Percentiles rank a stretch among this genome's conserved stretches.
These are phyloP conservation scores for Tilapia sparmanii DNA, from an alignment of 2,113 vertebrate species.

Conservation along the genomic window DNA sequence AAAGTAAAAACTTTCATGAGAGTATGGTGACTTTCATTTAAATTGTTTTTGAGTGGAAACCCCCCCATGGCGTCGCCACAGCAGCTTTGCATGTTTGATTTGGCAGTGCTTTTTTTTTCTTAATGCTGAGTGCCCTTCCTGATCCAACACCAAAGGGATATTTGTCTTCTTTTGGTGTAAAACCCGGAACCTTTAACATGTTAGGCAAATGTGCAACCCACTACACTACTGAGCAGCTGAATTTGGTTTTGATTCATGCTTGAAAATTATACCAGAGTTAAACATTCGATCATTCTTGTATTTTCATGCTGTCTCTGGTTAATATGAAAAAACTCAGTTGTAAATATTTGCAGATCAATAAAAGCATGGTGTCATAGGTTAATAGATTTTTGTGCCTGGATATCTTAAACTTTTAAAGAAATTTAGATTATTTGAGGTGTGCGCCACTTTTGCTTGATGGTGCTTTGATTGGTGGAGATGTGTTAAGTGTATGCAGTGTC, in stretches of 20 bases:
- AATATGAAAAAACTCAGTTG: background rate
- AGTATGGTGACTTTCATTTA: background rate
- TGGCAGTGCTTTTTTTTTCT: background rate
- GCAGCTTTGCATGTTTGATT: background rate
- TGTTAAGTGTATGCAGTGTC: too few relatives aligned
- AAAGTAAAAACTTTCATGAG: background rate
- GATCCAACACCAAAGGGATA: background rate
- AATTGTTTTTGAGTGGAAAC: background rate
- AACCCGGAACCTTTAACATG: background rate
- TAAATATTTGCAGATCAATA: background rate
- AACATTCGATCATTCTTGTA: background rate
- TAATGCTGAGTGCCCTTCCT: background rate
- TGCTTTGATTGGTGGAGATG: background rate
- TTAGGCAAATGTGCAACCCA: background rate
- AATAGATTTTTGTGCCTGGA: background rate
- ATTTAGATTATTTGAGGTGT: background rate
- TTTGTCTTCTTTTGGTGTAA: background rate
- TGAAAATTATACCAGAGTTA: background rate
- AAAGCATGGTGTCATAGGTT: background rate
- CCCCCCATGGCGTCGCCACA: accelerated
- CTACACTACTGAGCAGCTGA: background rate
- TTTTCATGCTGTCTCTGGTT: background rate
- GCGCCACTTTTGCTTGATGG: background rate
- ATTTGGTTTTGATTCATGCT: background rate
- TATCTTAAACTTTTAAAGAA: background rate